These are phyloP conservation scores for Paramisgurnus dabryanus DNA, from an alignment of 2,113 vertebrate species.

Conservation along the genomic window DNA sequence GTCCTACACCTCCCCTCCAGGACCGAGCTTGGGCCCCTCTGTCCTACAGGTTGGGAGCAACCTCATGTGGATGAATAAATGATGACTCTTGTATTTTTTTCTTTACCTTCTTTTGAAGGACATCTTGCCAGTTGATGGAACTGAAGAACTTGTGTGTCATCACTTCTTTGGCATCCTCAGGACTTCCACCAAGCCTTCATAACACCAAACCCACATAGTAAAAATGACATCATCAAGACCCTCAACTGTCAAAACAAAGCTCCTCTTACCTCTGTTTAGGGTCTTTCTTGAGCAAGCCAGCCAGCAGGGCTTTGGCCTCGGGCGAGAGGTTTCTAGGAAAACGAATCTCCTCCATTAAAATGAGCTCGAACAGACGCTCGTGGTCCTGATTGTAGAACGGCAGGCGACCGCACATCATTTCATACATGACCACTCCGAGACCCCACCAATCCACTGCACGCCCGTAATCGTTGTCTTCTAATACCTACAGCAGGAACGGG, in stretches of 20 bases:
- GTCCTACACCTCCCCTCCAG: too few relatives aligned
- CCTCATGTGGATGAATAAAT: too few relatives aligned
- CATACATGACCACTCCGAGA: conserved; percentile 95
- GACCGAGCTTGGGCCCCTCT: too few relatives aligned
- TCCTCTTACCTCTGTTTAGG: conserved; percentile 84
- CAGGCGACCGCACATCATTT: conserved; percentile 94
- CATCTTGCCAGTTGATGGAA: conserved; percentile 89
- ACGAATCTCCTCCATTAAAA: conserved; percentile 98
- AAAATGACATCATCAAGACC: not conserved
- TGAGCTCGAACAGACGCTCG: conserved; percentile 95
- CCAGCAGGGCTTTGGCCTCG: conserved; percentile 88
- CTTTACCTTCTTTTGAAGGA: conserved; percentile 86
- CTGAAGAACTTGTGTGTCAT: conserved; percentile 92
- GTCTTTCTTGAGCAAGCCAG: conserved; percentile 91
- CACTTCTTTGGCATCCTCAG: conserved; percentile 90
- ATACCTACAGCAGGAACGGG: conserved; percentile 73
- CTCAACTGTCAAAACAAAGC: conserved; percentile 1
- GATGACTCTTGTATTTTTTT: too few relatives aligned
- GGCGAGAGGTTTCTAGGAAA: conserved; percentile 94
- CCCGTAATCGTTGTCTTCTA: conserved; percentile 96
- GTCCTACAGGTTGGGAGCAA: too few relatives aligned
- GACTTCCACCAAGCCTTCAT: conserved; percentile 87
- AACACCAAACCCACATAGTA: conserved; percentile 9
- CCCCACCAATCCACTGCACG: conserved; percentile 99
- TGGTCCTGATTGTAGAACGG: conserved; percentile 99